A percentile compares a stretch with the other conserved stretches of the same genome.
phyloP scores from a whole-genome alignment of 2,797 vertebrate genomes.

The Alcedo quadribrachys region DNA sequence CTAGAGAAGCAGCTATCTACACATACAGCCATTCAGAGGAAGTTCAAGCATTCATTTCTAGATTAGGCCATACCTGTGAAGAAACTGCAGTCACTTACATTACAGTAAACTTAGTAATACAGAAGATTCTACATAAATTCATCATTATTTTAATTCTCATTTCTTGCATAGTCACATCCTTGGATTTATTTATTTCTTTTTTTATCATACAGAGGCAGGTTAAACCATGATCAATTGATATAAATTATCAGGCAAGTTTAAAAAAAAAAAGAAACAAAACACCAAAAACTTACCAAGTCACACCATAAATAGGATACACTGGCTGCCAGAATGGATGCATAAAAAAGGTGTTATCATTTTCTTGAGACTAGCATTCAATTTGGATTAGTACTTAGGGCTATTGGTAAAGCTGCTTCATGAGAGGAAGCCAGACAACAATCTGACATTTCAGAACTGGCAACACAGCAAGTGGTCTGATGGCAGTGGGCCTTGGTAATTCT shows the following conservation, averaged over 20 bases:
- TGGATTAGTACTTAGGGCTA: background rate
- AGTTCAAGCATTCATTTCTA: background rate
- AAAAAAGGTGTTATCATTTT: background rate
- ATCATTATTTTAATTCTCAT: background rate
- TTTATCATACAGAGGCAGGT: background rate
- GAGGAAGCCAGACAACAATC: background rate
- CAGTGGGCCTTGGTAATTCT: background rate
- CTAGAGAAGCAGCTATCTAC: background rate
- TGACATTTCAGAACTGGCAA: background rate
- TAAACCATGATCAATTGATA: background rate
- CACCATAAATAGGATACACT: background rate
- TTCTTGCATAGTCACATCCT: background rate
- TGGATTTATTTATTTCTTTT: background rate
- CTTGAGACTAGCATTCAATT: background rate
- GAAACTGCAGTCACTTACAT: background rate
- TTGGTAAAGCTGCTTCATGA: background rate
- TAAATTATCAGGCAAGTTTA: background rate
- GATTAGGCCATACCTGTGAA: background rate
- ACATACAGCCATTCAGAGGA: background rate
- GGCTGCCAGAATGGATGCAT: background rate
- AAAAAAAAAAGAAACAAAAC: background rate
- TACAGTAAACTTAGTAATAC: background rate
- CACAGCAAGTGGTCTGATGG: background rate
- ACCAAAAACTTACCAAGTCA: background rate
- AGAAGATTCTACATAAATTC: background rate